Conservation (phyloP, 1,140 invertebrate species). For the Drosophila lacteicornis region DNA sequence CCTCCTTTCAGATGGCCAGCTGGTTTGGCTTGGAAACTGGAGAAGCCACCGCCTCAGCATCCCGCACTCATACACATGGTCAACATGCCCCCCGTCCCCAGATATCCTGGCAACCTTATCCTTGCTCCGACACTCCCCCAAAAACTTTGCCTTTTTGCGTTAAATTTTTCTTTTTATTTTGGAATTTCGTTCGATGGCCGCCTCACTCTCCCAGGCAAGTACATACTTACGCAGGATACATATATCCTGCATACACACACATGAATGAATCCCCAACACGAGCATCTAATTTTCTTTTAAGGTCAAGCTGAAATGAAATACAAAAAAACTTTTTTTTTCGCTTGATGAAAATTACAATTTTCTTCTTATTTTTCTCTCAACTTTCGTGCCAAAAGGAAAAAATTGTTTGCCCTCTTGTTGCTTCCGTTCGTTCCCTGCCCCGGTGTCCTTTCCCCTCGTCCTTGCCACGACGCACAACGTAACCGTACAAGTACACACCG, state of each 20-base stretch:
- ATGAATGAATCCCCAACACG: slow-evolving; percentile 45
- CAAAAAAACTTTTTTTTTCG: slow-evolving; percentile 63
- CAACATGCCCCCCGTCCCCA: slow-evolving; percentile 2
- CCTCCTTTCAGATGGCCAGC: slow-evolving; percentile 57
- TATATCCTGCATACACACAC: slow-evolving; percentile 27
- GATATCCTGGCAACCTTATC: slow-evolving; percentile 43
- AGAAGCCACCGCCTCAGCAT: slow-evolving; percentile 54
- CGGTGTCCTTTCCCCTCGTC: slow-evolving; percentile 19
- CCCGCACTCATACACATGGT: slow-evolving; percentile 19
- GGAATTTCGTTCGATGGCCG: slow-evolving; percentile 77
- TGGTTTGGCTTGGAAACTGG: slow-evolving; percentile 65
- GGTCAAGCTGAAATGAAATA: slow-evolving; percentile 75
- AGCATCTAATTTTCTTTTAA: slow-evolving; percentile 78
- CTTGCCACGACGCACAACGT: slow-evolving; percentile 9
- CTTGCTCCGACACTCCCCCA: slow-evolving; percentile 24
- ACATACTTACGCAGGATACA: slow-evolving; percentile 21
- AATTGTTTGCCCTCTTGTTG: slow-evolving; percentile 73
- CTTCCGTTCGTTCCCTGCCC: slow-evolving; percentile 55
- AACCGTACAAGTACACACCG: slow-evolving; percentile 63
- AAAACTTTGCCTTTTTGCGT: slow-evolving; percentile 79
- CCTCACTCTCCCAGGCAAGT: slow-evolving; percentile 45
- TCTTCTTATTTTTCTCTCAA: slow-evolving; percentile 79
- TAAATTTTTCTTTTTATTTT: slow-evolving; percentile 84
- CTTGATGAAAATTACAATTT: slow-evolving; percentile 83
- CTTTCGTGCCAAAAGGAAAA: slow-evolving; percentile 65